Conservation (phyloP, 2,888 invertebrate species). For the Choreutis nemorana region DNA sequence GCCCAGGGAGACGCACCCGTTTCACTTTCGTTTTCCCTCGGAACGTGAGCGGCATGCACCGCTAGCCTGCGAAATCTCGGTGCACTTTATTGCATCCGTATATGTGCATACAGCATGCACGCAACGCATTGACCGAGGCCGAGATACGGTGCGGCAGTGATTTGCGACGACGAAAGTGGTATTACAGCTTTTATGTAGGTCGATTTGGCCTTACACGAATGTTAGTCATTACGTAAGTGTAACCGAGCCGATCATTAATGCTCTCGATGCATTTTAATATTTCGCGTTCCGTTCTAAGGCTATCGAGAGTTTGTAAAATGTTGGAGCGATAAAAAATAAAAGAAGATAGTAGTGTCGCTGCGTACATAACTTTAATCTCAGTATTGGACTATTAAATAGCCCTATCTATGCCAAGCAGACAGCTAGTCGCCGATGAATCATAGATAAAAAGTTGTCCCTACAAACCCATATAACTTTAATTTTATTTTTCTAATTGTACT, state of each 20-base stretch:
- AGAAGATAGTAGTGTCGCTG: too few relatives aligned
- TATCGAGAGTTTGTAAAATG: too few relatives aligned
- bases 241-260: conserved; percentile 1
- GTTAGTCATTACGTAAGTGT: conserved; percentile 47
- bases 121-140: conserved; percentile 63
- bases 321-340: too few relatives aligned
- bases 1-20: conserved; percentile 48
- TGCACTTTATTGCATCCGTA: conserved; percentile 61
- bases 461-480: conserved; percentile 53
- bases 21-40: conserved; percentile 57
- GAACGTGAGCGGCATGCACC: conserved; percentile 57
- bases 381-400: conserved; percentile 9
- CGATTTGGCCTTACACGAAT: conserved; percentile 42
- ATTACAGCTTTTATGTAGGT: conserved; percentile 62
- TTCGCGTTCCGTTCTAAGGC: too few relatives aligned
- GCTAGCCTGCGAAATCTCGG: conserved; percentile 54
- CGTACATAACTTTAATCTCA: too few relatives aligned
- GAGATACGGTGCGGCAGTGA: conserved; percentile 55
- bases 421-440: conserved; percentile 61
- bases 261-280: too few relatives aligned
- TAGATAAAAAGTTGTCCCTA: conserved; percentile 49
- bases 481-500: too few relatives aligned
- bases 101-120: conserved; percentile 61
- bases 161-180: conserved; percentile 66
- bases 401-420: conserved; percentile 34